Percentiles rank a stretch among this genome's conserved stretches.
Evolutionary conservation across 2,113 vertebrate species (phyloP).

Genomic region (Muntiacus reevesi): DNA sequence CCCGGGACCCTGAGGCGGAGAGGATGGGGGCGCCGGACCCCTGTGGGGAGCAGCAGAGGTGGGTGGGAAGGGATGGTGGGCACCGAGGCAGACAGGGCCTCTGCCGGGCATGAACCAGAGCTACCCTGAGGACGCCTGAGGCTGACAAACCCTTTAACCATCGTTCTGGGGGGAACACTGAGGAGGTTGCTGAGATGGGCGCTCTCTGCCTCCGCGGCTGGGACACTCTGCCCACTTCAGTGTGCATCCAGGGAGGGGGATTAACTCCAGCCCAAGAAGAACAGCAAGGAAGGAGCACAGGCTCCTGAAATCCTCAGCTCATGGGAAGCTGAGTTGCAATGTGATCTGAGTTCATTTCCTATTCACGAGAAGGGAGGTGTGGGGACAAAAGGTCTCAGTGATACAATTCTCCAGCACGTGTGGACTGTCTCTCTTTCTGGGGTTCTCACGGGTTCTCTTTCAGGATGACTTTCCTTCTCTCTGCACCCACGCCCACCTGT

Average conservation of each 20-base stretch:
- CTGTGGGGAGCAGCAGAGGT: no score
- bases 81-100: rapidly evolving
- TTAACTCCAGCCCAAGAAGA: neutral
- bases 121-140: rapidly evolving
- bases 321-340: rapidly evolving
- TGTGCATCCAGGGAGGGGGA: neutral
- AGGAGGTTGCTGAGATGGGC: rapidly evolving
- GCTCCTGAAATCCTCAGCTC: neutral
- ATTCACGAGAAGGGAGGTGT: rapidly evolving
- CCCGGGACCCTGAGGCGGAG: rapidly evolving
- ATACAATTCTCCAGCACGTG: rapidly evolving
- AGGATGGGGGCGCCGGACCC: rapidly evolving
- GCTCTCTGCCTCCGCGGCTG: rapidly evolving
- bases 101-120: neutral
- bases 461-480: no score
- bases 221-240: neutral
- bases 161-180: no score
- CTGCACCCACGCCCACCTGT: rapidly evolving
- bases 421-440: neutral
- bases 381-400: neutral
- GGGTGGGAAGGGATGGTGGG: rapidly evolving
- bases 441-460: neutral
- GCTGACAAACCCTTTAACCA: neutral
- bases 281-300: rapidly evolving
- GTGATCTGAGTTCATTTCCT: neutral